Conservation (phyloP, 2,113 vertebrate genomes). For the Epinephelus lanceolatus region DNA sequence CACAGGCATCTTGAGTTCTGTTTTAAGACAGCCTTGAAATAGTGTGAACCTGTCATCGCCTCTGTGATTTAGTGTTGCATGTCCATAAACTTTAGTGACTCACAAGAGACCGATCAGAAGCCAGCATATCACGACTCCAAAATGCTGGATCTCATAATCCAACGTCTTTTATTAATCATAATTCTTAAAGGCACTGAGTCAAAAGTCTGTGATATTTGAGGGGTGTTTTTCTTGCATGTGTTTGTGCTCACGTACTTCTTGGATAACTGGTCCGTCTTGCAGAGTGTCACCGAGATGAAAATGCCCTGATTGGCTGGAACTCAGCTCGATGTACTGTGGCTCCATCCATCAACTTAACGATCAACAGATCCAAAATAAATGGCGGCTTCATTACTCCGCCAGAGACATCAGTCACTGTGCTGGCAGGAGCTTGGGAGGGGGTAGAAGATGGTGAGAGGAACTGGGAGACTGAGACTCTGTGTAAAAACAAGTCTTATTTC, state of each 20-base stretch:
- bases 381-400: constrained; percentile 16
- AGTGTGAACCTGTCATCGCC: not conserved
- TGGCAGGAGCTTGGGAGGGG: not conserved
- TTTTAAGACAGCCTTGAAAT: not conserved
- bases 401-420: constrained; percentile 16
- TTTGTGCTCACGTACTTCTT: not conserved
- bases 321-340: not conserved
- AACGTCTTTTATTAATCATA: not conserved
- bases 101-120: not conserved
- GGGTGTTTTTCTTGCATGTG: not conserved
- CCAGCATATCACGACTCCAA: not conserved
- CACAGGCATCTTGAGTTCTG: not conserved
- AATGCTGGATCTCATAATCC: not conserved
- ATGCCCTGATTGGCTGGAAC: not conserved
- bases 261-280: not conserved
- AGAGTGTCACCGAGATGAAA: not conserved
- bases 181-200: not conserved
- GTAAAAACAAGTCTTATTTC: not conserved
- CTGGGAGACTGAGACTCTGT: not conserved
- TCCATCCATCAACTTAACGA: constrained; percentile 1
- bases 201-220: not conserved
- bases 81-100: not conserved
- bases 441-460: not conserved
- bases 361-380: constrained; percentile 6
- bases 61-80: too few species aligned